phyloP scores from a whole-genome alignment of 2,888 invertebrate genomes.

The Lacanobia oleracea region DNA sequence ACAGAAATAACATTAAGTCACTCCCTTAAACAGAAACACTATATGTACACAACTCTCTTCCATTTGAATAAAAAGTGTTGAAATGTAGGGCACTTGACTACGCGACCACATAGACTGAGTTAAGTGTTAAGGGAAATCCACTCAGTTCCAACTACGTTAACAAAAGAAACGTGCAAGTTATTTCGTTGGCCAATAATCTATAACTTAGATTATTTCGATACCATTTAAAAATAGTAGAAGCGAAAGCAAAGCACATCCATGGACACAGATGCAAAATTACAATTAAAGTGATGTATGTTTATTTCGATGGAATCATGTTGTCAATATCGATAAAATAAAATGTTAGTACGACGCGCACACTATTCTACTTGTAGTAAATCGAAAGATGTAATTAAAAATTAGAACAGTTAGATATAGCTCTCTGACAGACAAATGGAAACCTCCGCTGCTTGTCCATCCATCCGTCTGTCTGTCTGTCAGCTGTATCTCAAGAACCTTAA shows the following conservation, averaged over 20 bases:
- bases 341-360: too few relatives aligned
- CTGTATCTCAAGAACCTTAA: too few relatives aligned
- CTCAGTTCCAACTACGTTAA: constrained; percentile 29
- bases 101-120: constrained; percentile 67
- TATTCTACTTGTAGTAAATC: too few relatives aligned
- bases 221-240: constrained; percentile 53
- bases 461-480: too few relatives aligned
- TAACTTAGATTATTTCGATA: constrained; percentile 50
- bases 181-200: constrained; percentile 35
- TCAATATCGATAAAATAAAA: constrained; percentile 32
- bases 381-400: too few relatives aligned
- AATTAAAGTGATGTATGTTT: constrained; percentile 37
- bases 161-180: constrained; percentile 28
- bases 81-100: constrained; percentile 85
- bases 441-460: too few relatives aligned
- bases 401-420: too few relatives aligned
- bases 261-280: constrained; percentile 57
- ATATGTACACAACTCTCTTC: constrained; percentile 84
- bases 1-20: constrained; percentile 78
- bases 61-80: constrained; percentile 84
- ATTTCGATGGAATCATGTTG: background rate
- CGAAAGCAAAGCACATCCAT: constrained; percentile 65
- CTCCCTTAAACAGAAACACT: constrained; percentile 81
- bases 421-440: too few relatives aligned
- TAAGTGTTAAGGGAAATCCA: constrained; percentile 40